Base-by-base conservation (phyloP, 1,140 invertebrate genomes). In the Sitodiplosis mosellana region DNA sequence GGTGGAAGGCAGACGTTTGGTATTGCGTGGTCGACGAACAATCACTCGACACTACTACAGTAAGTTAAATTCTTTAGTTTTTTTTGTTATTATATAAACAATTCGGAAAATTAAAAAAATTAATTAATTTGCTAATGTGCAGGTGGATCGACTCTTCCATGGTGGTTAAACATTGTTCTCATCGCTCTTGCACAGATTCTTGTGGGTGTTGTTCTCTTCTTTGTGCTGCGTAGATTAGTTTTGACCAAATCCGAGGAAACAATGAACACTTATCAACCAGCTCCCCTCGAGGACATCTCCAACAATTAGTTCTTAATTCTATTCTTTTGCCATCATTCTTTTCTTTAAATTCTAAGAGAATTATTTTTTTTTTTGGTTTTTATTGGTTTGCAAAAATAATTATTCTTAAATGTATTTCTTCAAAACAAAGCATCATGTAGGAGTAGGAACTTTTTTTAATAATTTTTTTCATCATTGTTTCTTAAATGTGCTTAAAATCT, bases 1-100 rank as follows among this genome's bases (percentile, higher is more conserved):
- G 65, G 68, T 69, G 21, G 80, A 85, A 62, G 80, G 72, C 12
- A 70, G 80, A 57, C 70, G 82, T 55, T 83, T 78, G 62, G 80
- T 85, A 58, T 65, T 83, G 33, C 68, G 75, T 52, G 81, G 81
- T 47, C 68, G 82, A 50, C 78, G 80, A 65, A 76, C 80, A 6
- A 72, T 85, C 52, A 83, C 75, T 0, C 73, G 80, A 38, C 73
- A 70, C 50, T 83, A 83, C 58, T 80, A 81, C 52, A 72, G 81
- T 84, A 72, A 82, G 80, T 42, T 17, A 12, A 10, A 41, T 18
- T 11, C 7, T 41, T 41, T 41, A 7, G 15, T 10, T 17, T n/a
- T 17, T 10, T n/a, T 11, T n/a, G 15, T 17, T 41, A n/a, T 41
- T n/a, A 7, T 41, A n/a, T 8, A 36, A 36, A 36, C 14, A 10